These are phyloP conservation scores for Silurus asotus DNA, from an alignment of 2,113 vertebrate species.

Conservation along the genomic window DNA sequence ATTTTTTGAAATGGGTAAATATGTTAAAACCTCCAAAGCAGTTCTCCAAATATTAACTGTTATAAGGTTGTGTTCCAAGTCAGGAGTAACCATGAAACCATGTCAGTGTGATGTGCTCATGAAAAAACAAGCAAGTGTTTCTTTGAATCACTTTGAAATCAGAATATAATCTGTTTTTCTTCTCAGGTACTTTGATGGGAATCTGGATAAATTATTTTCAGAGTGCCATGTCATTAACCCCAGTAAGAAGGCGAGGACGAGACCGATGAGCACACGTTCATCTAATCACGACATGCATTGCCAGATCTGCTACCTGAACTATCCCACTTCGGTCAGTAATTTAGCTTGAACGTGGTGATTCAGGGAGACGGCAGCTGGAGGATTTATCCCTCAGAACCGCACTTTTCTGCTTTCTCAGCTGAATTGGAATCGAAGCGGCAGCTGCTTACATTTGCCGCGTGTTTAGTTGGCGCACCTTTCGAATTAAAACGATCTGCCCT, in stretches of 20 bases:
- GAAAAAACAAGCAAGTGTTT: too few relatives aligned
- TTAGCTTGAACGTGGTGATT: not conserved
- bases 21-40: too few relatives aligned
- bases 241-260: constrained; percentile 94
- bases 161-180: not conserved
- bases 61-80: too few relatives aligned
- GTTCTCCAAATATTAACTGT: too few relatives aligned
- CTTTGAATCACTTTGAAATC: not conserved
- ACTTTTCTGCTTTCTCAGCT: not conserved
- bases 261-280: constrained; percentile 96
- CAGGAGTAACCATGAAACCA: too few relatives aligned
- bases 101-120: too few relatives aligned
- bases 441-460: not conserved
- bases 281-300: constrained; percentile 98
- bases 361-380: not conserved
- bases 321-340: constrained; percentile 92
- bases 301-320: constrained; percentile 99
- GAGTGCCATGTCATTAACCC: constrained; percentile 99
- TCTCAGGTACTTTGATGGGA: constrained; percentile 97
- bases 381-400: not conserved
- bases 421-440: not conserved
- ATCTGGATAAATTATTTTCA: constrained; percentile 98
- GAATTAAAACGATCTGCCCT: not conserved
- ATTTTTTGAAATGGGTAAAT: too few relatives aligned
- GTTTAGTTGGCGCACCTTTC: not conserved